Evolutionary conservation across 1,140 invertebrate species (phyloP), one percentile per base, ranked within the genome.

Genomic region (Littorina saxatilis): DNA sequence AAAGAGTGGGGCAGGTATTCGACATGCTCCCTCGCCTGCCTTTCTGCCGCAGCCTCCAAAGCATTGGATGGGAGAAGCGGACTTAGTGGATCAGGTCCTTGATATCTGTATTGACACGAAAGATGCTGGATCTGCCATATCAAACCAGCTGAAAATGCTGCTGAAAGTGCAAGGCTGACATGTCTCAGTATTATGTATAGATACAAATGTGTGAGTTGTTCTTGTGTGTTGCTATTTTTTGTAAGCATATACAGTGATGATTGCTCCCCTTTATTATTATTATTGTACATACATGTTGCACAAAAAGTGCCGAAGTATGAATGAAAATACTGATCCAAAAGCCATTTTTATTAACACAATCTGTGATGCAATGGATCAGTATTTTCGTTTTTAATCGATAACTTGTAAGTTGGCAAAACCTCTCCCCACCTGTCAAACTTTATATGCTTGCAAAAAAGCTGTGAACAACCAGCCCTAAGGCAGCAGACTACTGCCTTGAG

Each of bases 11-110:
- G 27, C 39, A 78, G 76, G 94, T 84, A 95, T 94, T 85, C 94
- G 93, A 40, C 94, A 94, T 78, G 94, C 94, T 52, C 94, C 94
- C 9, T 93, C 94, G 39, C 94, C 94, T 5, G 92, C 93, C 73
- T 93, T 93, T 79, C 89, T 95, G 52, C 94, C 94, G 13, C 94
- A 93, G 85, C 94, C 94, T 72, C 94, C 94, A 58, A 90, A 90
- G 32, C 94, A 94, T 82, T 95, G 94, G 94, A 94, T 89, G 80
- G 72, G 43, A n/a, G n/a, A n/a, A n/a, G 79, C 66, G 40, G 83
- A 83, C 43, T 77, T 75, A 32, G 70, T 75, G 17, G 82, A 40
- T 81, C 72, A 81, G 32, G 78, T 29, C 7, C 23, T 58, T 17
- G n/a, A 39, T 27, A 39, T 40, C 15, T 40, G 39, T 23, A 63